Evolutionary conservation across 1,140 invertebrate species (phyloP), one percentile per base, ranked within the genome.

Genomic region (Radopholus similis): DNA sequence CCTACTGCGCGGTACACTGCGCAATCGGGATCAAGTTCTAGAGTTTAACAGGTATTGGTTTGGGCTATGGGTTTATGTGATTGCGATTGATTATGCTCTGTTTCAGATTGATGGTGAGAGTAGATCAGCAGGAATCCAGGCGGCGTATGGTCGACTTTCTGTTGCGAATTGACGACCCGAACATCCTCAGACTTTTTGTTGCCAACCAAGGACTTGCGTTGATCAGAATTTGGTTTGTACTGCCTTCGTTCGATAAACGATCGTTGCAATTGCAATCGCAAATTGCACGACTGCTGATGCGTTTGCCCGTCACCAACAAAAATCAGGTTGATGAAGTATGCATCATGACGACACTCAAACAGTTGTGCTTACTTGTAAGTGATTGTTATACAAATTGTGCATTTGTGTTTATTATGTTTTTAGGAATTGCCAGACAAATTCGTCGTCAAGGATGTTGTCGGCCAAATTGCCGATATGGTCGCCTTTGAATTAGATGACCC

Each of bases 81-180:
- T 44, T 59, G 18, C 44, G 0, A 21, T 1, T n/a, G 6, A n/a
- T 59, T 15, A 13, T 4, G 2, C 15, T 21, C 3, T 54, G 11
- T 42, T 49, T 67, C 28, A 68, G 66, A 54, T 32, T 70, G 40
- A 70, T 70, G 68, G 68, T 70, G n/a, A 64, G 68, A 21, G 68
- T 68, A 13, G 68, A 70, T 30, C 65, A 70, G 26, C 35, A 37
- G n/a, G 68, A 70, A 26, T 63, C 34, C 13, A 26, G 68, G 28
- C 51, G 47, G 11, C 21, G 51, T 28, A 70, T 70, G 68, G 56
- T 70, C 23, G 68, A 70, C n/a, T 70, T 70, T 57, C 54, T 70
- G 40, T 42, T 70, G 1, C n/a, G 28, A 34, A 67, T 51, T 28
- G 49, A 56, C 11, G 62, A 68, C 51, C 44, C 63, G 21, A 54